Evolutionary conservation across 2,113 vertebrate genomes (phyloP), one percentile per base, ranked within the genome.

Genomic region (Anoura caudifer): DNA sequence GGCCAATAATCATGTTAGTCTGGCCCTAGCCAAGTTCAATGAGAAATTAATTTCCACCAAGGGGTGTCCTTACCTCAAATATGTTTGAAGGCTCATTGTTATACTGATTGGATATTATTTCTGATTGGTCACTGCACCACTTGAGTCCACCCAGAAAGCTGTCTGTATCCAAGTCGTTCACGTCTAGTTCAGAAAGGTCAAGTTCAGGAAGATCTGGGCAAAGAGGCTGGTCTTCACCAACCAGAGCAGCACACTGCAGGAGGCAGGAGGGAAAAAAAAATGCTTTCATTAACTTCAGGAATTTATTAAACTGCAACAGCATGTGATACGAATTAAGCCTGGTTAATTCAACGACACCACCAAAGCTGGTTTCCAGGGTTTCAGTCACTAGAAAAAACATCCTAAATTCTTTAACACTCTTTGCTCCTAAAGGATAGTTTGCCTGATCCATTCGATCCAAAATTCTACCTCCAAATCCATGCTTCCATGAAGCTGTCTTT

Each of bases 101-200:
- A 98, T 99, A 99, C 98, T 99, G 99, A 97, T 99, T 99, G 98
- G 99, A 99, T 99, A 99, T 99, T 93, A 99, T 99, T 99, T 99
- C 99, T 86, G 99, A 99, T 99, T 99, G 99, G 99, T 99, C 99
- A 10, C 99, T 99, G 99, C 99, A 99, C 99, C 99, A 99, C 98
- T 99, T 99, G 98, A 99, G 99, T 98, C 99, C 99, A 52, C 99
- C 99, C 97, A 99, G 98, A 98, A 99, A 99, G 98, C 99, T 99
- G 98, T 99, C 99, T 0, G 99, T 99, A 26, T 99, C 99, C 98
- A 99, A 99, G 98, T 99, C 99, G 0, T 99, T 99, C 98, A 99
- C 99, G 97, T 99, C 99, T 96, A 99, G 99, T 99, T 99, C 99
- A n/a, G 99, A 99, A 95, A 99, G 99, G 98, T 99, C 99, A 90